A percentile compares a stretch with the other conserved stretches of the same genome.
These are phyloP conservation scores for Limnothrissa miodon DNA, from an alignment of 2,113 vertebrate genomes.

Conservation along the genomic window DNA sequence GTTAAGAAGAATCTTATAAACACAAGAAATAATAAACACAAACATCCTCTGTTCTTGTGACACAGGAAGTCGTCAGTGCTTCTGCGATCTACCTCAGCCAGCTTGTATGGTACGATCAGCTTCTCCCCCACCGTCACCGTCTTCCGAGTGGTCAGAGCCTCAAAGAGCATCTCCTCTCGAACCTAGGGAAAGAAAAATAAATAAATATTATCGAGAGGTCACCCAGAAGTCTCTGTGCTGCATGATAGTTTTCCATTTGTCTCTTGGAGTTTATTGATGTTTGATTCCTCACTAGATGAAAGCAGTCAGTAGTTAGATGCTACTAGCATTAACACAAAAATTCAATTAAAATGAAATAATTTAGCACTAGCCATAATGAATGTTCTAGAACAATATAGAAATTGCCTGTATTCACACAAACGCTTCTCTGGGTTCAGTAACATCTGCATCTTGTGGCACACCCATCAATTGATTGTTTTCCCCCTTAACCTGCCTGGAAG, in stretches of 20 bases:
- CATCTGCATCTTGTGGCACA: no score
- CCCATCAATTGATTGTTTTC: background rate
- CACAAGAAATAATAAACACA: conserved; percentile 31
- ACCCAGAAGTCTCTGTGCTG: background rate
- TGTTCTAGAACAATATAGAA: no score
- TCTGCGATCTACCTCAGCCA: conserved; percentile 81
- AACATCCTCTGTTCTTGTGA: background rate
- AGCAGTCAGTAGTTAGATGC: background rate
- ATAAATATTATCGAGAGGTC: background rate
- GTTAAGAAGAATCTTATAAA: conserved; percentile 36
- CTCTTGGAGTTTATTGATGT: background rate
- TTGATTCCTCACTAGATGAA: background rate
- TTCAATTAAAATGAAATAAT: background rate
- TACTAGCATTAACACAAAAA: background rate
- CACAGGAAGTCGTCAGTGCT: background rate
- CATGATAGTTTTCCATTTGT: background rate
- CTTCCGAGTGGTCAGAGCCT: conserved; percentile 93
- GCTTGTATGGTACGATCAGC: conserved; percentile 91
- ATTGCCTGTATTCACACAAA: no score
- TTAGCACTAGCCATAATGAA: no score
- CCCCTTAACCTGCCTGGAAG: background rate
- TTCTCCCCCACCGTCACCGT: conserved; percentile 96
- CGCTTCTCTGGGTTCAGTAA: no score
- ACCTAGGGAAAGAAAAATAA: conserved; percentile 71
- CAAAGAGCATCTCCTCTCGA: conserved; percentile 95